A percentile compares a stretch with the other conserved stretches of the same genome.
phyloP scores from a whole-genome alignment of 2,888 invertebrate genomes.

The Nemotelus nigrinus region DNA sequence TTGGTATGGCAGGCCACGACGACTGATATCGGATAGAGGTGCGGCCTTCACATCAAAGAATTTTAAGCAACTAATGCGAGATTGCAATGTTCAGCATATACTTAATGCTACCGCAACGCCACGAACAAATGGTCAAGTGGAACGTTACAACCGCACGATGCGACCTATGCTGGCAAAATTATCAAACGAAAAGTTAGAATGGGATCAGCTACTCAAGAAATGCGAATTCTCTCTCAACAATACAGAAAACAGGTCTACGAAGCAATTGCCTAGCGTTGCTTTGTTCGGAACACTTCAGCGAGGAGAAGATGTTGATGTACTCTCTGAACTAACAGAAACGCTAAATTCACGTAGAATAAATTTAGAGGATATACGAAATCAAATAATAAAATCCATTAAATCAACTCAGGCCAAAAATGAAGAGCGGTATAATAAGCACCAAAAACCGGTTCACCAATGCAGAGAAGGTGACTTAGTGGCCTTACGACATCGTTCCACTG shows the following conservation, averaged over 20 bases:
- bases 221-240: conserved; percentile 19
- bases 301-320: conserved; percentile 3
- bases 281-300: conserved; percentile 15
- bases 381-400: too few relatives aligned
- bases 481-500: too few relatives aligned
- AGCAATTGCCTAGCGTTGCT: conserved; percentile 3
- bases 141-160: conserved; percentile 15
- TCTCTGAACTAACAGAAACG: too few relatives aligned
- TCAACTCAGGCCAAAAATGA: too few relatives aligned
- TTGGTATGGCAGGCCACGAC: conserved; percentile 34
- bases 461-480: too few relatives aligned
- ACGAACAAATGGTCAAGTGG: conserved; percentile 28
- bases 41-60: conserved; percentile 37
- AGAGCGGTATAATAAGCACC: too few relatives aligned
- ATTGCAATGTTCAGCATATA: conserved; percentile 45
- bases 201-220: background rate
- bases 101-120: conserved; percentile 42
- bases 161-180: conserved; percentile 21
- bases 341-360: too few relatives aligned
- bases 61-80: conserved; percentile 33
- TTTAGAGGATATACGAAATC: too few relatives aligned
- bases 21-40: conserved; percentile 45
- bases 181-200: background rate
- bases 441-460: too few relatives aligned
- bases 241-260: conserved; percentile 7